Base-by-base conservation (phyloP, 2,888 invertebrate genomes). In the Amorpha juglandis region DNA sequence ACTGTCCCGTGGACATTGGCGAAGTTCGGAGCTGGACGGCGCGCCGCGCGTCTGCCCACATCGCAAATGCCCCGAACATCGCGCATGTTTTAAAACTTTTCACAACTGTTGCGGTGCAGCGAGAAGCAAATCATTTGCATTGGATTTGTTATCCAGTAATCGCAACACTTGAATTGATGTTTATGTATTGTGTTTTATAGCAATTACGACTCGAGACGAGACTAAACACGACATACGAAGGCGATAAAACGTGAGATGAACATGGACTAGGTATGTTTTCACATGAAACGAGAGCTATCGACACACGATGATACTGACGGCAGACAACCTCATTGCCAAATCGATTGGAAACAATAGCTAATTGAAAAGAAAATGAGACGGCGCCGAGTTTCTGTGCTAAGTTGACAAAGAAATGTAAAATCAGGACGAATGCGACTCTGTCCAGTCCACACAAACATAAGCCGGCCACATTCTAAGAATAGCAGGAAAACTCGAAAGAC, bases 401-500 rank as follows among this genome's bases (percentile, higher is more conserved):
- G 19, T 58, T 6, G 19, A 35, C 35, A 55, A 51, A 50, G 62
- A 42, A 62, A 42, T 62, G 27, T 47, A 58, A 58, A n/a, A 58
- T 58, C 58, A 42, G 58, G 58, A 58, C 67, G 71, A 67, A 70
- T 42, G 38, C 4, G 47, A 53, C 42, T 53, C 33, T 35, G 47
- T 48, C 42, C 58, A 14, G 27, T 27, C 27, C 27, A 27, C 70
- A 74, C 50, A 47, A 33, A 16, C 33, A 27, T 38, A 12, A 50
- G 33, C 77, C 74, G 74, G 73, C 73, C 73, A 72, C 77, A 77
- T 78, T 81, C 84, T 87, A 84, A 81, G 77, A 83, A 83, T 86
- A 88, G 81, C 74, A 67, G 72, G 73, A 73, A 77, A 76, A 74
- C 73, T 73, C 74, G n/a, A n/a, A n/a, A n/a, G n/a, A n/a, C n/a